Base-by-base conservation (phyloP, 2,888 invertebrate genomes). In the Nephrocerus scutellatus region DNA sequence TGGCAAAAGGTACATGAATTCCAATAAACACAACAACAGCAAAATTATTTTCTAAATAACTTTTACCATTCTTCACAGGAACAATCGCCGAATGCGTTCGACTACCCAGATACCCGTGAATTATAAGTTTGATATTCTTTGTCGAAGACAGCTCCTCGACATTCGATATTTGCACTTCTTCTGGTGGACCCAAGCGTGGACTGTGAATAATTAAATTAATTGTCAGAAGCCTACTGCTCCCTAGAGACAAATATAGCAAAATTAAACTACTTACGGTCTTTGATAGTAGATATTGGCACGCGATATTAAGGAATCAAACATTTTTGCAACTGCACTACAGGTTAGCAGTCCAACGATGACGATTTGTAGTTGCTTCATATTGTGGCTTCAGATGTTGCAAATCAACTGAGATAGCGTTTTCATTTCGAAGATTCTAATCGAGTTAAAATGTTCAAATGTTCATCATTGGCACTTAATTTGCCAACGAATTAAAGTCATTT, bases 51-150 rank as follows among this genome's bases (percentile, higher is more conserved):
- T 26, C 10, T 12, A 5, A 22, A 25, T 31, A 23, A 30, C 12
- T 26, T 19, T 54, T 35, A 62, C 62, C 62, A 45, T 60, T 60
- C 5, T 47, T 34, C 3, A 66, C 36, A 5, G 66, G 62, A 30
- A 46, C 49, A 10, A 62, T 56, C 8, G 66, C 57, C 13, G 36
- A 45, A 40, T 67, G 63, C 12, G 49, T 54, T 15, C 61, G 54
- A 12, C 58, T 56, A 4, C 57, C 66, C 4, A 59, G 30, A 42
- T 55, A 68, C 0, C 68, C 68, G 28, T 68, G 68, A 8, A 68
- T 52, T 19, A 68, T 57, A 6, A 68, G 32, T 46, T 68, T 67
- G 4, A 66, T 45, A 2, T 60, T 50, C 1, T 41, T 44, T 20
- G 49, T 48, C 1, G 28, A 21, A 0, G 36, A 30, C 16, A 59